A percentile compares a stretch with the other conserved stretches of the same genome.
These are phyloP conservation scores for Peromyscus leucopus DNA, from an alignment of 2,113 vertebrate species.

Conservation along the genomic window DNA sequence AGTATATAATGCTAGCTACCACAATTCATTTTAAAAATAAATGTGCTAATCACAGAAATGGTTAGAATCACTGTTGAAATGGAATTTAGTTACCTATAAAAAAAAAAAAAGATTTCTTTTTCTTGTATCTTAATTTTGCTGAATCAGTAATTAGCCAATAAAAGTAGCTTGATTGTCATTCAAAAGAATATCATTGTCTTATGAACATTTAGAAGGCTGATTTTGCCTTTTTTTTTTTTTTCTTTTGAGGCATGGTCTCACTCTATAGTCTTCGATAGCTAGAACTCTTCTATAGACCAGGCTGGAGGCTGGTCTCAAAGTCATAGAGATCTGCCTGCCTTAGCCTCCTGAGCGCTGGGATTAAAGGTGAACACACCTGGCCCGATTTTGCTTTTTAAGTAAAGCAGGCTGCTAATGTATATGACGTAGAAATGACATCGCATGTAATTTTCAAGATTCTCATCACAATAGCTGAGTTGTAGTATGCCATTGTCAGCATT, in stretches of 20 bases:
- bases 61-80: not conserved
- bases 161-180: not conserved
- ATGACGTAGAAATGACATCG: not conserved
- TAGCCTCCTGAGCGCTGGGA: not conserved
- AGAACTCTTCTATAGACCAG: not conserved
- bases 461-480: not conserved
- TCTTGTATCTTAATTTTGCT: not conserved
- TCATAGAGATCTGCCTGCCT: not conserved
- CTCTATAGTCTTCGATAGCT: not conserved
- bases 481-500: not conserved
- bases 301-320: not conserved
- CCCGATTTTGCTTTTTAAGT: not conserved
- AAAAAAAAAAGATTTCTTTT: not conserved
- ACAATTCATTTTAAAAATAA: slow-evolving; percentile 20
- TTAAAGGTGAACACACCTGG: not conserved
- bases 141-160: not conserved
- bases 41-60: slow-evolving; percentile 4
- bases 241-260: not conserved
- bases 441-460: not conserved
- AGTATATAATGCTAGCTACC: not conserved
- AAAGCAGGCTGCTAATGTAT: not conserved
- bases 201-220: not conserved
- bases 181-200: not conserved
- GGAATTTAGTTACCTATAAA: not conserved
- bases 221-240: not conserved